A percentile compares a stretch with the other conserved stretches of the same genome.
These are phyloP conservation scores for Anabacerthia variegaticeps DNA, from an alignment of 2,797 vertebrate genomes.

Conservation along the genomic window DNA sequence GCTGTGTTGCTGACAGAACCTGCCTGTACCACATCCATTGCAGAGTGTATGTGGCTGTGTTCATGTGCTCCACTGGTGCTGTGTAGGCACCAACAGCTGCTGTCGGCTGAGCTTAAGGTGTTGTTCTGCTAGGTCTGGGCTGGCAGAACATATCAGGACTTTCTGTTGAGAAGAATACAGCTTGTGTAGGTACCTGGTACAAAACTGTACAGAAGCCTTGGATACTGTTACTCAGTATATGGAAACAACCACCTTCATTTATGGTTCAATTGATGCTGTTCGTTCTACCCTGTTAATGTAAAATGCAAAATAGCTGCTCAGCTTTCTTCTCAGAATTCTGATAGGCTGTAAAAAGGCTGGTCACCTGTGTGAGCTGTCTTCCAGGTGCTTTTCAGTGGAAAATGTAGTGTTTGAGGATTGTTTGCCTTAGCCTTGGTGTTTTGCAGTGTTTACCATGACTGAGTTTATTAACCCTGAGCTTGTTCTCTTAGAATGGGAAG, in stretches of 20 bases:
- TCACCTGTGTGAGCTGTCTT: not conserved
- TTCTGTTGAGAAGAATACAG: not conserved
- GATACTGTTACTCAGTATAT: fast-evolving
- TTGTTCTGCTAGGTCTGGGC: not conserved
- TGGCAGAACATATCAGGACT: not conserved
- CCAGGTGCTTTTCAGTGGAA: not conserved
- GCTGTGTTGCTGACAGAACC: not conserved
- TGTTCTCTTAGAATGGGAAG: not conserved
- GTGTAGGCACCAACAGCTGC: not conserved
- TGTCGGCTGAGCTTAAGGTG: not conserved
- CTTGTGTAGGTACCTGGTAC: not conserved
- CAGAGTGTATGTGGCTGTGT: not conserved
- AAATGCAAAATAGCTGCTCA: not conserved
- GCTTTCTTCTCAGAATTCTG: not conserved
- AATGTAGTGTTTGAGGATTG: not conserved
- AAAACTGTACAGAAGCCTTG: not conserved
- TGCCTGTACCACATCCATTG: not conserved
- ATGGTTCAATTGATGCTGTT: not conserved
- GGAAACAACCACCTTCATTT: fast-evolving
- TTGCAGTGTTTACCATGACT: not conserved
- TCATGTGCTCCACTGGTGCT: not conserved
- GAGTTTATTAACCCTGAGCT: not conserved
- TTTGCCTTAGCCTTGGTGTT: not conserved
- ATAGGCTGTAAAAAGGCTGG: not conserved
- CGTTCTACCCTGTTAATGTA: fast-evolving